Evolutionary conservation across 2,797 vertebrate species (phyloP), one percentile per base, ranked within the genome.

Genomic region (Falco cherrug): DNA sequence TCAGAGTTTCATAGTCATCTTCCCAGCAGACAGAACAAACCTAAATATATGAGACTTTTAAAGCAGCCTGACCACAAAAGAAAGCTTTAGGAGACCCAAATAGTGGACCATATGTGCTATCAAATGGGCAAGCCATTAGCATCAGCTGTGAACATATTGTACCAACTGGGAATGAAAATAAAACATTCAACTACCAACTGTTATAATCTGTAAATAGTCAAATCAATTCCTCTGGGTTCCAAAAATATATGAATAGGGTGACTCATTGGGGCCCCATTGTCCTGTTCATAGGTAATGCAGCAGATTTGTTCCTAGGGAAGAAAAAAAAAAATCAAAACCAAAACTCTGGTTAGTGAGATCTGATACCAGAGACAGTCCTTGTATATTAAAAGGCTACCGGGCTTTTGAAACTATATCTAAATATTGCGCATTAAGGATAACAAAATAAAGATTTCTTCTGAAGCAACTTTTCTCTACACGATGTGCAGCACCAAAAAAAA

Each of bases 151-250:
- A 98, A 97, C 98, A 98, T 98, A 98, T 97, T 98, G 98, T 95
- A 97, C 97, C 97, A 98, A 98, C 97, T 96, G 97, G 98, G 98
- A 98, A 97, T 96, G 97, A 98, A 98, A 98, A 98, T 97, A 97
- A 98, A 98, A 98, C 98, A 98, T 98, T 98, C 97, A 98, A 96
- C 97, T 95, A 97, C 98, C 97, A 97, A 98, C 98, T 98, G 97
- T 97, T 98, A 97, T 96, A 96, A 97, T 98, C 97, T 97, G 97
- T 96, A 98, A 98, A 98, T 97, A 98, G 97, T 97, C 94, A 95
- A 96, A 92, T 93, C 96, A 96, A 96, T 96, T 98, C 97, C 97
- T 97, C 79, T 96, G 96, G 95, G 97, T 87, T 97, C 95, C 96
- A 95, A 97, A 97, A 97, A 94, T 95, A 94, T 75, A 97, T 82